Percentiles rank a stretch among this genome's conserved stretches.
Conservation (phyloP, 1,140 invertebrate genomes). For the Bombus turneri region DNA sequence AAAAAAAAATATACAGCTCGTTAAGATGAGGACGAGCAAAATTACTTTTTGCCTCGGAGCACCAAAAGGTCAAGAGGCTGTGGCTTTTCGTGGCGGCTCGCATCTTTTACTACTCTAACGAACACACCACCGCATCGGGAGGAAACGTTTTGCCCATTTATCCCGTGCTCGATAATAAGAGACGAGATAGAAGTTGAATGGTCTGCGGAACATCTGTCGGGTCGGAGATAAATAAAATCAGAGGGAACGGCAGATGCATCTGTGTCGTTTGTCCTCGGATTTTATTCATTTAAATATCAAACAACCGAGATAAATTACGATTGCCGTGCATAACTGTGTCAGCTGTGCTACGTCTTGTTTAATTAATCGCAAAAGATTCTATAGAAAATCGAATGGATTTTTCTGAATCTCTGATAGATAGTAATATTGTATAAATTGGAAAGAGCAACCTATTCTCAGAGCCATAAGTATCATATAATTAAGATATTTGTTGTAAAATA, state of each 20-base stretch:
- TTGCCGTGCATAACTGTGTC: not conserved
- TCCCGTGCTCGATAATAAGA: constrained; percentile 10
- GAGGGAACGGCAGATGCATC: not conserved
- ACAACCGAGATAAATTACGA: not conserved
- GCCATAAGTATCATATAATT: not conserved
- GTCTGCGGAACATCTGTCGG: not conserved
- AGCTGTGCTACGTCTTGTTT: not conserved
- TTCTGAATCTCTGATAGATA: not conserved
- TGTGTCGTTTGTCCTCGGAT: not conserved
- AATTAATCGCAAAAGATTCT: not conserved
- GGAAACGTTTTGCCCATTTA: not conserved
- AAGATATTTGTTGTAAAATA: not conserved
- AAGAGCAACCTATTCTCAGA: not conserved
- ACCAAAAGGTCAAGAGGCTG: constrained; percentile 54
- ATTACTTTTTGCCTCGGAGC: constrained; percentile 40
- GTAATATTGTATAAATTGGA: not conserved
- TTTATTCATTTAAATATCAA: constrained; percentile 16
- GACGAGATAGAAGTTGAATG: constrained; percentile 9
- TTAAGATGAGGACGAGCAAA: constrained; percentile 43
- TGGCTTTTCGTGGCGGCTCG: not conserved
- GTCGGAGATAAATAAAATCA: constrained; percentile 13
- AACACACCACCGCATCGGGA: constrained; percentile 18
- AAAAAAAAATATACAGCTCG: constrained; percentile 25
- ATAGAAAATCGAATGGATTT: too few relatives aligned
- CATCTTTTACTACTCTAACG: constrained; percentile 10